phyloP scores from a whole-genome alignment of 2,888 invertebrate genomes.

The Cerceris ruficornis region DNA sequence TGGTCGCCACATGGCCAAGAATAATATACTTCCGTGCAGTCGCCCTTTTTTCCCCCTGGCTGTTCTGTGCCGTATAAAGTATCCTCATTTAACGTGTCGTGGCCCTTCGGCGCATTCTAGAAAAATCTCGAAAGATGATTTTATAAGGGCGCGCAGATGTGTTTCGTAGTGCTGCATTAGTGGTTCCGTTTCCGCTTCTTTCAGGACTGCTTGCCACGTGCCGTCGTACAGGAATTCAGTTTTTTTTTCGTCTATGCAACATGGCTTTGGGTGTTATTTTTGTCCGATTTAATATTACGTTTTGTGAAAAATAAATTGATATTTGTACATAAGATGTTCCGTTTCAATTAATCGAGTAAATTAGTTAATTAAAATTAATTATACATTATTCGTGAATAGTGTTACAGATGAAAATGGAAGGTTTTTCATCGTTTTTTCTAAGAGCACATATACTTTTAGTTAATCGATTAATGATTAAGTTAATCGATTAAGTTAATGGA shows the following conservation, averaged over 20 bases:
- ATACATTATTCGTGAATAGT: too few relatives aligned
- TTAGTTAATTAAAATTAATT: too few relatives aligned
- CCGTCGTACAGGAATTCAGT: constrained; percentile 2
- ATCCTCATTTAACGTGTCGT: constrained; percentile 28
- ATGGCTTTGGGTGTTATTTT: neutral
- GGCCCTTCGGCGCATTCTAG: constrained; percentile 14
- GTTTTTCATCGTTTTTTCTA: too few relatives aligned
- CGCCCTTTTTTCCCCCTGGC: constrained; percentile 23
- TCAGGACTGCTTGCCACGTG: constrained; percentile 38
- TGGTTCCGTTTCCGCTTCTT: constrained; percentile 56
- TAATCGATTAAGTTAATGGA: too few relatives aligned
- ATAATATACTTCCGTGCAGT: constrained; percentile 55
- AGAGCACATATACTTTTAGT: too few relatives aligned
- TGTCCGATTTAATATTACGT: neutral
- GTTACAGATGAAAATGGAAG: too few relatives aligned
- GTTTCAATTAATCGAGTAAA: too few relatives aligned
- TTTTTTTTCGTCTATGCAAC: neutral
- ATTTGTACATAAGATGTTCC: too few relatives aligned
- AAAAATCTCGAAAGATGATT: constrained; percentile 47
- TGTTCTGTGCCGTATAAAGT: constrained; percentile 30
- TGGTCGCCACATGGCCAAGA: constrained; percentile 55
- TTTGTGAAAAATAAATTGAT: neutral
- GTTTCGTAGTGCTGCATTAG: constrained; percentile 23
- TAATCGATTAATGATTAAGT: too few relatives aligned
- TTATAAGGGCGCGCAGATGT: constrained; percentile 51